These are phyloP conservation scores for Drosophila leontia DNA, from an alignment of 1,140 invertebrate genomes.

Conservation along the genomic window DNA sequence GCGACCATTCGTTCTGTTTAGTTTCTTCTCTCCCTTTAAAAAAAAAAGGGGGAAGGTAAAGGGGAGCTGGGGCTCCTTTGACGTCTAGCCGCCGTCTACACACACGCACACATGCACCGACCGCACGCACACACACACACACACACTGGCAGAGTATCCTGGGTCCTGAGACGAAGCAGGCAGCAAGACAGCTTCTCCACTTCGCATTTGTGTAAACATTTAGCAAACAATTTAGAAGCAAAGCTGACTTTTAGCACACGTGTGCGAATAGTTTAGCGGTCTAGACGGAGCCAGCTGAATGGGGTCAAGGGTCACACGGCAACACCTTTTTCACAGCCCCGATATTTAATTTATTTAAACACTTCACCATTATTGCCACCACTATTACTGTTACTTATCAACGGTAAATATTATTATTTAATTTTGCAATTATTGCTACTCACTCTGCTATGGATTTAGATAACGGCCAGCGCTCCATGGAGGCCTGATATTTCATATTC, in stretches of 20 bases:
- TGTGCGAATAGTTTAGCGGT: conserved; percentile 61
- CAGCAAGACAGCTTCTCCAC: conserved; percentile 44
- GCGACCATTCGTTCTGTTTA: conserved; percentile 14
- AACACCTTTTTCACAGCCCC: conserved; percentile 7
- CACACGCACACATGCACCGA: conserved; percentile 26
- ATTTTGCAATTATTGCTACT: conserved; percentile 86
- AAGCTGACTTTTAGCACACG: conserved; percentile 35
- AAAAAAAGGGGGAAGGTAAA: neutral
- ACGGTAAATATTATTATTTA: conserved; percentile 8
- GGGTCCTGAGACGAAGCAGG: conserved; percentile 31
- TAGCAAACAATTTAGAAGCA: conserved; percentile 30
- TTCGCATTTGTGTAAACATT: conserved; percentile 72
- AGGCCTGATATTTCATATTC: conserved; percentile 97
- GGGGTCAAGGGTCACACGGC: conserved; percentile 43
- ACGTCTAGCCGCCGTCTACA: conserved; percentile 68
- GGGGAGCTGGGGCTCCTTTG: conserved; percentile 22
- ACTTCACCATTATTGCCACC: conserved; percentile 1
- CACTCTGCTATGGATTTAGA: conserved; percentile 97
- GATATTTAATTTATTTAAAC: neutral
- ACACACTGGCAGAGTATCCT: neutral
- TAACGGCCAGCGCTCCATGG: conserved; percentile 97
- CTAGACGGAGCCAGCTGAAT: conserved; percentile 34
- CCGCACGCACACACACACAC: conserved; percentile 1
- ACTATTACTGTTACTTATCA: neutral
- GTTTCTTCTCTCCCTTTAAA: conserved; percentile 20